Conservation (phyloP, 2,888 invertebrate species). For the Watsonalla cultraria region DNA sequence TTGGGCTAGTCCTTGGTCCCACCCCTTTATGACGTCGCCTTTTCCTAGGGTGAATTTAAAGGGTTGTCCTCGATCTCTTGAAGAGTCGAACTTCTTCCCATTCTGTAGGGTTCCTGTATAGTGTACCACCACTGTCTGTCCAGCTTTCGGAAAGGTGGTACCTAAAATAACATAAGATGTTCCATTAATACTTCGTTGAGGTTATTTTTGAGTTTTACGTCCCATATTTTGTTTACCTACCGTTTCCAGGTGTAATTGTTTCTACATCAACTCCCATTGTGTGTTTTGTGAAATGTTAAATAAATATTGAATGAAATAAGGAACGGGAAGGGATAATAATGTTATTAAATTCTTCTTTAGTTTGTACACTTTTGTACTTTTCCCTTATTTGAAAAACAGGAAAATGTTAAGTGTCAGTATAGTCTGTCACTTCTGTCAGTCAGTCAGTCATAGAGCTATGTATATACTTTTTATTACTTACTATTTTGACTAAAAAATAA, state of each 20-base stretch:
- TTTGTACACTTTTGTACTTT: too few species aligned
- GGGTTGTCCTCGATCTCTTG: constrained; percentile 94
- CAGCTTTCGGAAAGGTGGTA: constrained; percentile 93
- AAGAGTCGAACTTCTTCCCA: constrained; percentile 97
- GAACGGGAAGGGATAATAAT: too few species aligned
- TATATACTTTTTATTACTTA: too few species aligned
- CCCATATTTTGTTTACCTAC: constrained; percentile 24
- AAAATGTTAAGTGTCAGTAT: too few species aligned
- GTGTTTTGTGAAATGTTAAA: background rate
- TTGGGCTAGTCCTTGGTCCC: constrained; percentile 97
- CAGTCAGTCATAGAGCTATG: too few species aligned
- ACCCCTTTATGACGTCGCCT: constrained; percentile 98
- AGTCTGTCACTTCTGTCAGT: too few species aligned
- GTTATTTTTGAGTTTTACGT: constrained; percentile 17
- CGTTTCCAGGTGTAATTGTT: constrained; percentile 62
- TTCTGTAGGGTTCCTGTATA: constrained; percentile 95
- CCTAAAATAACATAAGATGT: constrained; percentile 75
- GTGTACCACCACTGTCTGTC: constrained; percentile 97
- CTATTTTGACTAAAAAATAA: too few species aligned
- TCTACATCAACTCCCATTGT: constrained; percentile 67
- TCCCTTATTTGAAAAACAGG: too few species aligned
- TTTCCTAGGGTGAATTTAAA: constrained; percentile 96
- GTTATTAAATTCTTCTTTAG: too few species aligned
- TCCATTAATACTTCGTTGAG: constrained; percentile 12
- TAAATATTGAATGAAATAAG: background rate